These are phyloP conservation scores for Embiotoca jacksoni DNA, from an alignment of 2,113 vertebrate species.

Conservation along the genomic window DNA sequence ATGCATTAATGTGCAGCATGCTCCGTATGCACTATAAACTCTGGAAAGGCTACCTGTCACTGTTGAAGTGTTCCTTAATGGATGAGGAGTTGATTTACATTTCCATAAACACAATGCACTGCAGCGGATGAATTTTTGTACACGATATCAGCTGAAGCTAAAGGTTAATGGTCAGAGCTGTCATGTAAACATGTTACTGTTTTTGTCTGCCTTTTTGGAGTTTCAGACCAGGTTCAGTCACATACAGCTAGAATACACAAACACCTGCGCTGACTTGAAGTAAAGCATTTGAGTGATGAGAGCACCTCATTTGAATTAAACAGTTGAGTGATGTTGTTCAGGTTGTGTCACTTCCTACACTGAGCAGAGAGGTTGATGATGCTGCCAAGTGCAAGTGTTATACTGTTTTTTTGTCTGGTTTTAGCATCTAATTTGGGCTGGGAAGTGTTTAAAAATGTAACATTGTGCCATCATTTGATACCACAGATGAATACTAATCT, in stretches of 20 bases:
- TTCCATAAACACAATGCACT: slow-evolving; percentile 44
- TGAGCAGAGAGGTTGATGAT: not conserved
- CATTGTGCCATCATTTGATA: too few relatives aligned
- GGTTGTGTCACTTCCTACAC: not conserved
- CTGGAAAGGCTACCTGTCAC: slow-evolving; percentile 62
- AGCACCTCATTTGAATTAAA: not conserved
- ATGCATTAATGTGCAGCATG: slow-evolving; percentile 69
- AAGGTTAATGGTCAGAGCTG: slow-evolving; percentile 47
- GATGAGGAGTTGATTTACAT: slow-evolving; percentile 71
- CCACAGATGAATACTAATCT: too few relatives aligned
- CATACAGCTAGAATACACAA: slow-evolving; percentile 5
- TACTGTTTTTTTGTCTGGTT: too few relatives aligned
- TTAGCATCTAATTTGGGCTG: too few relatives aligned
- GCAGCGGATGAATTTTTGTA: slow-evolving; percentile 34
- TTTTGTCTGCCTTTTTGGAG: not conserved
- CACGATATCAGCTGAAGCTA: slow-evolving; percentile 35
- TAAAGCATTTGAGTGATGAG: not conserved
- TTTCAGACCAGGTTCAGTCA: not conserved
- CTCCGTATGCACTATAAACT: slow-evolving; percentile 73
- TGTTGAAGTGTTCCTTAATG: slow-evolving; percentile 64
- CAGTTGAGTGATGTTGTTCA: not conserved
- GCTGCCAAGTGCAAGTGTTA: not conserved
- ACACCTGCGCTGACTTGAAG: not conserved
- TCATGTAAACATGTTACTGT: slow-evolving; percentile 39
- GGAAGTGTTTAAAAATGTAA: too few relatives aligned